Percentiles rank a stretch among this genome's conserved stretches.
Evolutionary conservation across 2,113 vertebrate genomes (phyloP).

Genomic region (Atractosteus spatula): DNA sequence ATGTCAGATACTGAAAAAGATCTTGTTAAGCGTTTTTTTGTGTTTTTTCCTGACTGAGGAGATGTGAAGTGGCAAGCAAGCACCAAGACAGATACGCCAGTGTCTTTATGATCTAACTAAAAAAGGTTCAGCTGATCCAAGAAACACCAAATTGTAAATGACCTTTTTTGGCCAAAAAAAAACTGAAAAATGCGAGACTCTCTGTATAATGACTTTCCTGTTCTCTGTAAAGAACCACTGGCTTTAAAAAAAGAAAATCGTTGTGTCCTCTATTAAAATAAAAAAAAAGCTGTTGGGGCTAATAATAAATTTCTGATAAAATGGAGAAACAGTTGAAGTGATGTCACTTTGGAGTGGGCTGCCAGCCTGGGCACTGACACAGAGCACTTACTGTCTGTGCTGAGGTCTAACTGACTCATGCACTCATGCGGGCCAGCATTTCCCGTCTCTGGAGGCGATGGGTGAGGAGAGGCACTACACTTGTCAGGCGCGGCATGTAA

Average conservation of each 20-base stretch:
- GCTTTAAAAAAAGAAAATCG: no score
- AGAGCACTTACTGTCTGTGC: background rate
- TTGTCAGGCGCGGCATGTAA: background rate
- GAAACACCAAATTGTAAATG: conserved; percentile 4
- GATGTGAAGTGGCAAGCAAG: background rate
- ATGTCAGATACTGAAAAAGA: background rate
- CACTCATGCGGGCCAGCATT: background rate
- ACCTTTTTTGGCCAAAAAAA: background rate
- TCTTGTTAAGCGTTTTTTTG: background rate
- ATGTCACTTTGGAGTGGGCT: no score
- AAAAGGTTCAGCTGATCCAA: background rate
- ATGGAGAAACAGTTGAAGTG: no score
- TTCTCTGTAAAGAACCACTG: no score
- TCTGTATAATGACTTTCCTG: no score
- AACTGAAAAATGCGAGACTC: background rate
- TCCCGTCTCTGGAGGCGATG: background rate
- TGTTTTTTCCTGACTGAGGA: background rate
- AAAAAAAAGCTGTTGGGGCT: no score
- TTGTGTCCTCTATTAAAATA: no score
- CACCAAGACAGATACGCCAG: background rate
- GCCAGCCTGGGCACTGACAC: no score
- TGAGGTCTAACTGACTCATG: background rate
- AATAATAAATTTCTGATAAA: no score
- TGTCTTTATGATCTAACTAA: conserved; percentile 6
- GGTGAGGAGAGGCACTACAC: background rate